Evolutionary conservation across 2,888 invertebrate species (phyloP).

Genomic region (Acanthacorydalis orientalis): DNA sequence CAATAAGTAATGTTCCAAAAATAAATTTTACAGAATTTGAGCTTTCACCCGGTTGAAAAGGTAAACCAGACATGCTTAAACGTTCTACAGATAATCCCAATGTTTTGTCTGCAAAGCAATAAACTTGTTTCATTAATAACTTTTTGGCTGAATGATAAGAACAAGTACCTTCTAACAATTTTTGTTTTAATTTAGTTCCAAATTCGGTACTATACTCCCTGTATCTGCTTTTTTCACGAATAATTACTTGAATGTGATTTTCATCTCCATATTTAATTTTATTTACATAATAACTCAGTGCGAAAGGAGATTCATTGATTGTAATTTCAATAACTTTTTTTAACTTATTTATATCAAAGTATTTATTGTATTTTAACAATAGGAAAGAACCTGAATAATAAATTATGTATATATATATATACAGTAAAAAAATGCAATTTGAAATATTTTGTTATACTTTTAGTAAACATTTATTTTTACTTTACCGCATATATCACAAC

Average conservation of each 20-base stretch:
- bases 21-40: neutral
- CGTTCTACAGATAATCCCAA: no score
- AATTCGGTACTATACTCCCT: constrained; percentile 3
- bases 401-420: neutral
- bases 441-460: neutral
- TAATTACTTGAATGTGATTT: constrained; percentile 6
- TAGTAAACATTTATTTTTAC: neutral
- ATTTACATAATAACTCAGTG: constrained; percentile 1
- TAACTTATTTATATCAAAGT: constrained; percentile 5
- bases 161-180: neutral
- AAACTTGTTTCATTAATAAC: no score
- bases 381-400: constrained; percentile 6
- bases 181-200: constrained; percentile 1
- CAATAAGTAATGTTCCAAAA: neutral
- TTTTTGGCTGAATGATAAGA: no score
- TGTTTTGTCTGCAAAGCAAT: no score
- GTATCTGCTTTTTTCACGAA: constrained; percentile 6
- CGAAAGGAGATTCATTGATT: neutral
- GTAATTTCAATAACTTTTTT: neutral
- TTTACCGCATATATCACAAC: constrained; percentile 8
- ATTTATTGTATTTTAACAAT: constrained; percentile 4
- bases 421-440: neutral
- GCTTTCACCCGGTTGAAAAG: neutral
- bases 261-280: constrained; percentile 2
- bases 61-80: neutral